Evolutionary conservation across 2,113 vertebrate genomes (phyloP).

Genomic region (Vicugna pacos): DNA sequence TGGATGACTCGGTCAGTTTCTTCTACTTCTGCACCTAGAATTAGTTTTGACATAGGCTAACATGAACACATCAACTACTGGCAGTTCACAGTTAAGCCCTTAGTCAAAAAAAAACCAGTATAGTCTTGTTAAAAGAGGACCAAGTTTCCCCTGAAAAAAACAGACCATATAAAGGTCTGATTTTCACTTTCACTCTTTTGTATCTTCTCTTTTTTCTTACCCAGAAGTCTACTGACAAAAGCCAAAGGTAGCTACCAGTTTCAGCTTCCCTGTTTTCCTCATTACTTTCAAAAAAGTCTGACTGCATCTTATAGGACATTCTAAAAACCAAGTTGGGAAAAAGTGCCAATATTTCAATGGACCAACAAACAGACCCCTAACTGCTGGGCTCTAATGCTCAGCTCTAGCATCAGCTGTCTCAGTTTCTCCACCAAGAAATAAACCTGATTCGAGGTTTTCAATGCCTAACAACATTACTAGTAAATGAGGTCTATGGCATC

Average conservation of each 20-base stretch:
- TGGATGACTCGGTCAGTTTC: not conserved
- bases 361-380: not conserved
- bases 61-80: slow-evolving; percentile 15
- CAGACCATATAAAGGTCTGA: not conserved
- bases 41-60: not conserved
- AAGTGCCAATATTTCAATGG: not conserved
- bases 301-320: slow-evolving; percentile 25
- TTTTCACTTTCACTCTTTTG: slow-evolving; percentile 47
- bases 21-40: not conserved
- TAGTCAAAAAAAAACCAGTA: not conserved
- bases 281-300: slow-evolving; percentile 4
- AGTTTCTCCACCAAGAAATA: not conserved
- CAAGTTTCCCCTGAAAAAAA: not conserved
- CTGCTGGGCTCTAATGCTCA: not conserved
- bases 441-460: not conserved
- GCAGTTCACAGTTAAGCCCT: not conserved
- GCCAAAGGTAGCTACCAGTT: not conserved
- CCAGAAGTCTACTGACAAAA: not conserved
- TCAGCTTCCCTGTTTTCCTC: slow-evolving; percentile 2
- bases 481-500: not conserved
- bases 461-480: not conserved
- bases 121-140: slow-evolving; percentile 2
- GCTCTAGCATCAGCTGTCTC: not conserved
- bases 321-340: not conserved
- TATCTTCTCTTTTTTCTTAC: slow-evolving; percentile 5